Evolutionary conservation across 1,140 invertebrate genomes (phyloP).

Genomic region (Triops cancriformis): DNA sequence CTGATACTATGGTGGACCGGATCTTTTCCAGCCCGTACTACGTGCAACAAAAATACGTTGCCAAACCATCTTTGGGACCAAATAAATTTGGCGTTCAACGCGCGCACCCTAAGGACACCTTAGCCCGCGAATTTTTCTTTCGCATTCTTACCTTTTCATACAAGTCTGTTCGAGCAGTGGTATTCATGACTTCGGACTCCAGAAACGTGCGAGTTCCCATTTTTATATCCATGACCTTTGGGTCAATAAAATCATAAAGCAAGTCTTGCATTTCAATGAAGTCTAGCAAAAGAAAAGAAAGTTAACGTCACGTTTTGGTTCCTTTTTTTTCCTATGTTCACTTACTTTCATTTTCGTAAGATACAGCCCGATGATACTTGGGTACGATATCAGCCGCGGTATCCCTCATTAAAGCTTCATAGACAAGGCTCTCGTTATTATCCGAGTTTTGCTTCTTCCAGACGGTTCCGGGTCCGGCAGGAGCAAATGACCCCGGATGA

Average conservation of each 20-base stretch:
- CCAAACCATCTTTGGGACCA: not conserved
- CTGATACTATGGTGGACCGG: slow-evolving; percentile 31
- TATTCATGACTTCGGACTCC: slow-evolving; percentile 85
- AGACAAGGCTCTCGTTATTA: slow-evolving; percentile 54
- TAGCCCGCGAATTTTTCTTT: not conserved
- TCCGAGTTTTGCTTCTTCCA: slow-evolving; percentile 69
- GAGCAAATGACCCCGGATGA: slow-evolving; percentile 83
- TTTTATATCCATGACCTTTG: slow-evolving; percentile 87
- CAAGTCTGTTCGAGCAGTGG: slow-evolving; percentile 61
- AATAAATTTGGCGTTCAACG: not conserved
- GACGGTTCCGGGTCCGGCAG: slow-evolving; percentile 84
- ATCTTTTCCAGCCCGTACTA: not conserved
- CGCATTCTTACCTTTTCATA: slow-evolving; percentile 56
- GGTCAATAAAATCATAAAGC: slow-evolving; percentile 71
- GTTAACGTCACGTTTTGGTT: not conserved
- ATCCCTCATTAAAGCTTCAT: slow-evolving; percentile 70
- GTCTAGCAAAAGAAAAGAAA: slow-evolving; percentile 6
- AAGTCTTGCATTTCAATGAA: slow-evolving; percentile 87
- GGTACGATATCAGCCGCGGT: slow-evolving; percentile 70
- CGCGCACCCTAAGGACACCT: not conserved
- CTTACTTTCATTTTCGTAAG: slow-evolving; percentile 67
- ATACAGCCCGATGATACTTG: slow-evolving; percentile 74
- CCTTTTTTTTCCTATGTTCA: not conserved
- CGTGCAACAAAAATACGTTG: not conserved
- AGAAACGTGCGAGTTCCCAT: slow-evolving; percentile 87